Evolutionary conservation across 2,797 vertebrate genomes (phyloP), one percentile per base, ranked within the genome.

Genomic region (Triplophysa bombifrons): DNA sequence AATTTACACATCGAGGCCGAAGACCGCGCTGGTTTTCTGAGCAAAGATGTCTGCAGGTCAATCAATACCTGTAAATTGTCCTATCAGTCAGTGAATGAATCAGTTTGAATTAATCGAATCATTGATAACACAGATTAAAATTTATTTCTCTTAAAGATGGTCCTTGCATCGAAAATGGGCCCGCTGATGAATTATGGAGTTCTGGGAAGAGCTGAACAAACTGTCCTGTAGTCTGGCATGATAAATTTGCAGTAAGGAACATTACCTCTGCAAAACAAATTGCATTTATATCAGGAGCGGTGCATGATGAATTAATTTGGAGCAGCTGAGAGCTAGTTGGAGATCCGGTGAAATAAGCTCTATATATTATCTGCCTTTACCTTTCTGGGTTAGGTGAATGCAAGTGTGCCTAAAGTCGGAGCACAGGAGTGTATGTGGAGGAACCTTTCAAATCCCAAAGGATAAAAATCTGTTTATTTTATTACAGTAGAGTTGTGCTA

Each of bases 181-280:
- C 53, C 10, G 4, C 48, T 63, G 83, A 86, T 86, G 85, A 87
- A 84, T 87, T 84, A 87, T 86, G 86, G 81, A 82, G 82, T 84
- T 84, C 80, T 78, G 13, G n/a, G 82, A 86, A 82, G 74, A 83
- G 81, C 82, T 87, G 86, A 86, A 86, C 77, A 86, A 86, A 88
- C 82, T 82, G 44, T 73, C 76, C 72, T 76, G 74, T 83, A 83
- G 83, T 80, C 81, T 70, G 55, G 63, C 10, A 11, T 87, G 87
- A 89, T 87, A 74, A 86, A 87, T 86, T 84, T 69, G 81, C 64
- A 70, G 69, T 61, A 84, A 83, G 86, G 86, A 86, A 88, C 85
- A 87, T 88, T 86, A 87, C 84, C 86, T 48, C 80, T 30, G 79
- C 86, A 88, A 85, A 88, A 88, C 83, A 87, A 86, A 88, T 86